A percentile compares a stretch with the other conserved stretches of the same genome.
Conservation (phyloP, 2,113 vertebrate species). For the Alouatta palliata region DNA sequence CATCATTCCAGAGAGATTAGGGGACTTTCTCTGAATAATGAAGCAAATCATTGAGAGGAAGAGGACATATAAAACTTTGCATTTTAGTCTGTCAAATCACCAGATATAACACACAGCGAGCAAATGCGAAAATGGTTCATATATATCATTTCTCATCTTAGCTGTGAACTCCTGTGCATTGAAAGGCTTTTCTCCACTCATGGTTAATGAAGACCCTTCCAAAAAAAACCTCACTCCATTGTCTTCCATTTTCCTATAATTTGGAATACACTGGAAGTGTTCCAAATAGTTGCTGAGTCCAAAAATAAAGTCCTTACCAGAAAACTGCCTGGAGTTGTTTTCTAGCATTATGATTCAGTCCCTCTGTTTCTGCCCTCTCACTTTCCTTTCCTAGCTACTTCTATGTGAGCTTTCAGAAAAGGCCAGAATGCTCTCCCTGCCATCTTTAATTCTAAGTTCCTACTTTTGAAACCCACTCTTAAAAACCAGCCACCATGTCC, state of each 20-base stretch:
- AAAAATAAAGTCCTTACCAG: slow-evolving; percentile 63
- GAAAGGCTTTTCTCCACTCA: slow-evolving; percentile 22
- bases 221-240: not conserved
- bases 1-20: slow-evolving; percentile 27
- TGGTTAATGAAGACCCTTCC: not conserved
- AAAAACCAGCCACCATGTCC: slow-evolving; percentile 43
- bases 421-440: slow-evolving; percentile 46
- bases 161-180: not conserved
- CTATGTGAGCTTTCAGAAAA: slow-evolving; percentile 37
- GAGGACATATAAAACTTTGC: not conserved
- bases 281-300: slow-evolving; percentile 56
- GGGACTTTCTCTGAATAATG: slow-evolving; percentile 27
- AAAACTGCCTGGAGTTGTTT: slow-evolving; percentile 59
- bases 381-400: slow-evolving; percentile 51
- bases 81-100: slow-evolving; percentile 32
- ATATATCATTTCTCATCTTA: not conserved
- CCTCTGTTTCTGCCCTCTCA: slow-evolving; percentile 49
- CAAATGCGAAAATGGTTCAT: not conserved
- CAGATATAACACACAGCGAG: not conserved
- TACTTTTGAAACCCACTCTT: slow-evolving; percentile 56
- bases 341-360: slow-evolving; percentile 49
- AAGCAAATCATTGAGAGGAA: slow-evolving; percentile 19
- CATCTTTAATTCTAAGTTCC: slow-evolving; percentile 52
- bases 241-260: slow-evolving; percentile 55
- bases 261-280: slow-evolving; percentile 47